These are phyloP conservation scores for Felis chaus DNA, from an alignment of 2,113 vertebrate species.

Conservation along the genomic window DNA sequence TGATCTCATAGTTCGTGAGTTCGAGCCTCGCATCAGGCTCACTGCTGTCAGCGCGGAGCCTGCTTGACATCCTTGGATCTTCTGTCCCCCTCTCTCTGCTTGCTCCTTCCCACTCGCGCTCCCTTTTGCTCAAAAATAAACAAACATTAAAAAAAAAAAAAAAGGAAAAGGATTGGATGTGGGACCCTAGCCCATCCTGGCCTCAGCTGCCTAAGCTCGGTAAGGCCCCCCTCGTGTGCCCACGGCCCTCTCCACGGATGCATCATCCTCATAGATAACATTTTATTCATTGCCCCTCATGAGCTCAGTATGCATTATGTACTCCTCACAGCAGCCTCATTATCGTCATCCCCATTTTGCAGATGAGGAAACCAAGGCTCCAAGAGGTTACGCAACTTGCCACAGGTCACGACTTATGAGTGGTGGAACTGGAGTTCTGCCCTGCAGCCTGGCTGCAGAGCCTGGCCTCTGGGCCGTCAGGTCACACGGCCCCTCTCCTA, in stretches of 20 bases:
- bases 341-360: neutral
- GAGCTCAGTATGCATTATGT: accelerated
- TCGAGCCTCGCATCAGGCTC: no score
- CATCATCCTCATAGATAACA: neutral
- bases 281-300: accelerated
- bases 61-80: no score
- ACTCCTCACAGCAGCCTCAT: neutral
- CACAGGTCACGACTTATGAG: neutral
- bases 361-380: neutral
- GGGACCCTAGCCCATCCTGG: neutral
- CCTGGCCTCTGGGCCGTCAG: neutral
- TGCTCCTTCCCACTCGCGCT: no score
- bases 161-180: no score
- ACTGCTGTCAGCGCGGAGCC: no score
- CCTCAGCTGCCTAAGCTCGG: neutral
- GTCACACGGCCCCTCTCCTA: neutral
- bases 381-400: neutral
- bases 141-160: no score
- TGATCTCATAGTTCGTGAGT: no score
- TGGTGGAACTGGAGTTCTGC: neutral
- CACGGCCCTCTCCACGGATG: accelerated
- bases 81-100: no score
- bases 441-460: neutral
- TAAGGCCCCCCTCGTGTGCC: no score
- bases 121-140: no score